Conservation (phyloP, 2,113 vertebrate genomes). For the Thunnus thynnus region DNA sequence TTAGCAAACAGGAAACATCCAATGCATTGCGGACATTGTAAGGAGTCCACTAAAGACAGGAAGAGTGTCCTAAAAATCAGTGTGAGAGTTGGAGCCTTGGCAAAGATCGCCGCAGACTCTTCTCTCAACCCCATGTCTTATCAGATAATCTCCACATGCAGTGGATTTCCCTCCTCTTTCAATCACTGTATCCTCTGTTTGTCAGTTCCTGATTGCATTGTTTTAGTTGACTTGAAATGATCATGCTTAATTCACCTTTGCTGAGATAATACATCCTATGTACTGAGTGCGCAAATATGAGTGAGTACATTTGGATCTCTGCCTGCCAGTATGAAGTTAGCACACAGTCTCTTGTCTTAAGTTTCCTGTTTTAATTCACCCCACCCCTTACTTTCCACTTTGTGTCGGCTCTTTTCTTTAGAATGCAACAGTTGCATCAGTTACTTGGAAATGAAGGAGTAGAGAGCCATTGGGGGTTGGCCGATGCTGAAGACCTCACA, state of each 20-base stretch:
- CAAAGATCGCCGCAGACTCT: not conserved
- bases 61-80: not conserved
- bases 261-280: conserved; percentile 22
- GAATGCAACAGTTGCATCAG: conserved; percentile 47
- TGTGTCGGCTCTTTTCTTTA: conserved; percentile 26
- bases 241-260: not conserved
- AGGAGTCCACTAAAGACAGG: conserved; percentile 7
- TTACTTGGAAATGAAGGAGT: conserved; percentile 56
- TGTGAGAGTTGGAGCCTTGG: too few relatives aligned
- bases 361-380: conserved; percentile 1
- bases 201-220: not conserved
- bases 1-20: conserved; percentile 54
- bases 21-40: not conserved
- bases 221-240: conserved; percentile 14
- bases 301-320: conserved; percentile 5
- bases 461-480: not conserved
- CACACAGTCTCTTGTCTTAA: not conserved
- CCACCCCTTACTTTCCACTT: conserved; percentile 9
- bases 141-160: not conserved
- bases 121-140: not conserved
- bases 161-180: not conserved
- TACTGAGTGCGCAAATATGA: not conserved
- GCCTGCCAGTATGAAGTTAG: conserved; percentile 2
- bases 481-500: conserved; percentile 10
- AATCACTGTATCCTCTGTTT: not conserved